Evolutionary conservation across 2,888 invertebrate species (phyloP).

Genomic region (Macrosiphum euphorbiae): DNA sequence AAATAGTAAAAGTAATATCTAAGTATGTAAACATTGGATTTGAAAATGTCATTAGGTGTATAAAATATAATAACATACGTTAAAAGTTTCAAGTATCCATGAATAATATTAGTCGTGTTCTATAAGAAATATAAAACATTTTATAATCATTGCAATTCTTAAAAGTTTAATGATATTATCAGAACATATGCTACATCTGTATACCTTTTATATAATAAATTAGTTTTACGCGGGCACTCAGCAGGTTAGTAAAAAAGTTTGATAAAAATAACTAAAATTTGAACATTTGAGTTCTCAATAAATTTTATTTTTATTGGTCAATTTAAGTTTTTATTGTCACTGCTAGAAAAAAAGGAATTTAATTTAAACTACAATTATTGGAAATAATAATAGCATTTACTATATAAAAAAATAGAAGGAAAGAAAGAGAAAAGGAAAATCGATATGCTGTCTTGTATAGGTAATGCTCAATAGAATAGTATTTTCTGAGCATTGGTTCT

Average conservation of each 20-base stretch:
- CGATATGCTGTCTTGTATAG: background rate
- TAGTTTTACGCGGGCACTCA: background rate
- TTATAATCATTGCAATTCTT: background rate
- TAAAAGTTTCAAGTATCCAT: too few species aligned
- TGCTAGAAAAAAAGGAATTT: background rate
- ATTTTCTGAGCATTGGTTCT: slow-evolving; percentile 24
- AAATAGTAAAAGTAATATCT: background rate
- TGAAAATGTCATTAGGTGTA: too few species aligned
- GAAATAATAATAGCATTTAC: background rate
- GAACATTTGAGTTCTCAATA: background rate
- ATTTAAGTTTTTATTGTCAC: background rate
- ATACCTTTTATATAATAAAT: background rate
- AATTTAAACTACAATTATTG: background rate
- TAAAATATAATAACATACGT: too few species aligned
- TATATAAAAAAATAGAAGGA: background rate
- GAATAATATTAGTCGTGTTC: background rate
- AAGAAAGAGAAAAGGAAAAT: background rate
- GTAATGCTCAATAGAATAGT: background rate
- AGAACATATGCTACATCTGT: background rate
- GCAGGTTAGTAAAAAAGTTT: background rate
- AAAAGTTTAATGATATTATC: background rate
- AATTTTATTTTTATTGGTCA: background rate
- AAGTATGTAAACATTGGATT: background rate
- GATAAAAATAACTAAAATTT: background rate
- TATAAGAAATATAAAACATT: background rate